These are phyloP conservation scores for Mactromeris polynyma DNA, from an alignment of 2,888 invertebrate species.

Conservation along the genomic window DNA sequence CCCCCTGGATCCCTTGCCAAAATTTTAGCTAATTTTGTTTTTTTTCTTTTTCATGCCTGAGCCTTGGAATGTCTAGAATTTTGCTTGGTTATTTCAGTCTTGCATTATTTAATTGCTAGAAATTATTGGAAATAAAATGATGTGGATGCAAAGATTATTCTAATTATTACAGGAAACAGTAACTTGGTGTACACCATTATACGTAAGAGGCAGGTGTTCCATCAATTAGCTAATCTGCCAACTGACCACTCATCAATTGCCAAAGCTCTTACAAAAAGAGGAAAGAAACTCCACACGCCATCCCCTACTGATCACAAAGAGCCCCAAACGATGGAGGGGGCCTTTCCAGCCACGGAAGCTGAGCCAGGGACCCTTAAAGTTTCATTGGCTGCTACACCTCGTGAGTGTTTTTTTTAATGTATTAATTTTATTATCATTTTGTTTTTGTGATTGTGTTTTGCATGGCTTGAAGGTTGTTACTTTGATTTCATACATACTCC, in stretches of 20 bases:
- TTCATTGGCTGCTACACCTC: conserved; percentile 95
- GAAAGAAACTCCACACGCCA: conserved; percentile 82
- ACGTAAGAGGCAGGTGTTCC: conserved; percentile 98
- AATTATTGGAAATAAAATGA: no score
- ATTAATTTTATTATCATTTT: not conserved
- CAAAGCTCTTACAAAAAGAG: conserved; percentile 89
- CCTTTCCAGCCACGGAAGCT: conserved; percentile 86
- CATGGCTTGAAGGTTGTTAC: not conserved
- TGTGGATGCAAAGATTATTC: no score
- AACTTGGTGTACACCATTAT: conserved; percentile 99
- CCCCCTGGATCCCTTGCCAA: no score
- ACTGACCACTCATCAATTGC: conserved; percentile 96
- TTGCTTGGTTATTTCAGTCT: no score
- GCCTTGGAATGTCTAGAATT: no score
- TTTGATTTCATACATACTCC: no score
- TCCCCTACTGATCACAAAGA: conserved; percentile 77
- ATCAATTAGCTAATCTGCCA: conserved; percentile 98
- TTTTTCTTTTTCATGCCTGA: no score
- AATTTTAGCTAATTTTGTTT: no score
- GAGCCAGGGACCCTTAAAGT: conserved; percentile 94
- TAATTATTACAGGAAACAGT: conserved; percentile 93
- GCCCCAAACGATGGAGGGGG: conserved; percentile 86
- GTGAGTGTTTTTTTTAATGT: conserved; percentile 87
- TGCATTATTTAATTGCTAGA: no score
- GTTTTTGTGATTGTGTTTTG: not conserved